Conservation (phyloP, 2,113 vertebrate genomes). For the Osmerus mordax region DNA sequence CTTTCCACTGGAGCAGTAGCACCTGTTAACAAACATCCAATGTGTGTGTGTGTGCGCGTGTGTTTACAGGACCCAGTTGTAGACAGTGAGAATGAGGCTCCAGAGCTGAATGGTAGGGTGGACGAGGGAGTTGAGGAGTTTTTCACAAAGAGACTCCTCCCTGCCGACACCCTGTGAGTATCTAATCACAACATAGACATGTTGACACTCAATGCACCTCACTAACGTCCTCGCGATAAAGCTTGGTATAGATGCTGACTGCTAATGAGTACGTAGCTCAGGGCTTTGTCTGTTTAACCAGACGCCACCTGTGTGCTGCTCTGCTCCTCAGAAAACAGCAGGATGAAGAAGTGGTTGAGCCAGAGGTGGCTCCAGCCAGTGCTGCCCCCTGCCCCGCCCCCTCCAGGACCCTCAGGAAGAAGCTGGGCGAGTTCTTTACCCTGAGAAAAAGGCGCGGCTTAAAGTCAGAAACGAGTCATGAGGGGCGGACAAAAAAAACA, state of each 20-base stretch:
- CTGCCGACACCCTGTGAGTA: slow-evolving; percentile 80
- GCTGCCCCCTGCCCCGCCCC: slow-evolving; percentile 66
- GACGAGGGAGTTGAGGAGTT: slow-evolving; percentile 93
- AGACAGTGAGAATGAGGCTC: slow-evolving; percentile 82
- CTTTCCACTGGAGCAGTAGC: not conserved
- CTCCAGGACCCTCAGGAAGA: slow-evolving; percentile 86
- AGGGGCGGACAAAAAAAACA: slow-evolving; percentile 79
- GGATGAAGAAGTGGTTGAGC: slow-evolving; percentile 59
- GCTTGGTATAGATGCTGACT: too few species aligned
- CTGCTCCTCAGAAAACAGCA: slow-evolving; percentile 50
- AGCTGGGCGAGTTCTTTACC: slow-evolving; percentile 89
- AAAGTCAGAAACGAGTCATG: slow-evolving; percentile 76
- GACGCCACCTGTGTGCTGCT: not conserved
- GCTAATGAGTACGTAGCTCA: too few species aligned
- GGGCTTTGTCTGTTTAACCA: too few species aligned
- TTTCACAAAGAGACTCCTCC: slow-evolving; percentile 87
- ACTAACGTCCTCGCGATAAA: too few species aligned
- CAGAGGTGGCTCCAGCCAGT: slow-evolving; percentile 60
- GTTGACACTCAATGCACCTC: too few species aligned
- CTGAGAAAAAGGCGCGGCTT: slow-evolving; percentile 83
- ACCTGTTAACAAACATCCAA: not conserved
- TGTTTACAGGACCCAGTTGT: slow-evolving; percentile 76
- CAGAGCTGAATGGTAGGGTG: slow-evolving; percentile 80
- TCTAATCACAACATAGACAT: slow-evolving; percentile 3
- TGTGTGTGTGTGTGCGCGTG: slow-evolving; percentile 4